A percentile compares a stretch with the other conserved stretches of the same genome.
Conservation (phyloP, 1,140 invertebrate genomes). For the Dendroctonus ponderosae region DNA sequence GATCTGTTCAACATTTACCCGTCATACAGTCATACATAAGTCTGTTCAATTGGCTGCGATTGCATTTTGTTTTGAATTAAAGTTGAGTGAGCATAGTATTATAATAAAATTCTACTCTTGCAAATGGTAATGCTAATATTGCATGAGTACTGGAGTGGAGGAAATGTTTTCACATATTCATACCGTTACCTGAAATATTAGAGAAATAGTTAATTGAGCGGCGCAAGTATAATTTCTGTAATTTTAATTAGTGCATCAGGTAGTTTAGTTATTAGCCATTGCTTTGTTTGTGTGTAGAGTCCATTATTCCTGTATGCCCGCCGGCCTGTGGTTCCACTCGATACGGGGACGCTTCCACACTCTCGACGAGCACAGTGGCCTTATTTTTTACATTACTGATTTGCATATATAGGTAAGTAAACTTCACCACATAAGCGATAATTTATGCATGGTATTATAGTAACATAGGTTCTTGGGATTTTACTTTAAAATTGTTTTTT, state of each 20-base stretch:
- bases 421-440: not conserved
- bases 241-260: too few species aligned
- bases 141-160: too few species aligned
- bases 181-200: too few species aligned
- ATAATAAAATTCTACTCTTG: too few species aligned
- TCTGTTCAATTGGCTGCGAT: too few species aligned
- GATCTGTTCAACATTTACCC: not conserved
- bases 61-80: not conserved
- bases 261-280: conserved; percentile 35
- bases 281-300: conserved; percentile 63
- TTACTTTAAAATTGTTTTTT: too few species aligned
- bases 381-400: conserved; percentile 42
- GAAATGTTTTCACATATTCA: too few species aligned
- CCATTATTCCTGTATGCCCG: conserved; percentile 87
- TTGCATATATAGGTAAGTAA: conserved; percentile 43
- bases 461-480: not conserved
- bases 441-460: not conserved
- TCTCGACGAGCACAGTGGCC: conserved; percentile 43
- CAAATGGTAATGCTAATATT: too few species aligned
- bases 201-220: too few species aligned
- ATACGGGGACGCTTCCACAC: conserved; percentile 45
- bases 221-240: too few species aligned
- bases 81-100: not conserved
- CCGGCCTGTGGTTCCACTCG: conserved; percentile 78
- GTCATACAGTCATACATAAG: too few species aligned